Conservation (phyloP, 1,140 invertebrate species). For the Matsumurasca onukii region DNA sequence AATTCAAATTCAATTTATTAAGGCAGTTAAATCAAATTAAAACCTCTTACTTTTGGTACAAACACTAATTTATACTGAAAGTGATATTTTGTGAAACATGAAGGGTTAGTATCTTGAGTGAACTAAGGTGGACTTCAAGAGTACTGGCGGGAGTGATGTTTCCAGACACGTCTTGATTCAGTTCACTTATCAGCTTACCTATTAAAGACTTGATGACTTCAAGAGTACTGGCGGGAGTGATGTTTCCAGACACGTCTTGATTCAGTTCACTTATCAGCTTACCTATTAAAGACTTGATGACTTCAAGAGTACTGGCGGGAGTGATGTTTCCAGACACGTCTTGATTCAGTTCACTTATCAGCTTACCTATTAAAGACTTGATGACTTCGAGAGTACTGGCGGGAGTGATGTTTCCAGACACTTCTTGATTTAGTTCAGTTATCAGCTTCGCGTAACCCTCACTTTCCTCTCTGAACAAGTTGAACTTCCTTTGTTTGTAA, state of each 20-base stretch:
- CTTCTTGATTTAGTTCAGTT: slow-evolving; percentile 91
- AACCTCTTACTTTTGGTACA: too few species aligned
- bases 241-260: slow-evolving; percentile 73
- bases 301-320: slow-evolving; percentile 68
- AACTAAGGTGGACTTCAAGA: slow-evolving; percentile 80
- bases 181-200: slow-evolving; percentile 90
- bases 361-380: slow-evolving; percentile 88
- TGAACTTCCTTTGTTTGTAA: slow-evolving; percentile 99
- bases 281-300: slow-evolving; percentile 93
- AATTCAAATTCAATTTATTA: too few species aligned
- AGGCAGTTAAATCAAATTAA: too few species aligned
- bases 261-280: slow-evolving; percentile 97
- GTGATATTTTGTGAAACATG: too few species aligned
- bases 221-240: slow-evolving; percentile 62
- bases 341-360: slow-evolving; percentile 89
- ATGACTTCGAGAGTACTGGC: slow-evolving; percentile 77
- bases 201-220: slow-evolving; percentile 92
- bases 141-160: slow-evolving; percentile 59
- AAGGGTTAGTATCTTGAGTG: too few species aligned
- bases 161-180: slow-evolving; percentile 83
- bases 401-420: slow-evolving; percentile 61
- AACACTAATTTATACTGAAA: too few species aligned
- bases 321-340: slow-evolving; percentile 56
- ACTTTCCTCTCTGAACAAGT: slow-evolving; percentile 96
- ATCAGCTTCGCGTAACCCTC: slow-evolving; percentile 99